Conservation (phyloP, 2,797 vertebrate genomes). For the Platyrinchus mystaceus region DNA sequence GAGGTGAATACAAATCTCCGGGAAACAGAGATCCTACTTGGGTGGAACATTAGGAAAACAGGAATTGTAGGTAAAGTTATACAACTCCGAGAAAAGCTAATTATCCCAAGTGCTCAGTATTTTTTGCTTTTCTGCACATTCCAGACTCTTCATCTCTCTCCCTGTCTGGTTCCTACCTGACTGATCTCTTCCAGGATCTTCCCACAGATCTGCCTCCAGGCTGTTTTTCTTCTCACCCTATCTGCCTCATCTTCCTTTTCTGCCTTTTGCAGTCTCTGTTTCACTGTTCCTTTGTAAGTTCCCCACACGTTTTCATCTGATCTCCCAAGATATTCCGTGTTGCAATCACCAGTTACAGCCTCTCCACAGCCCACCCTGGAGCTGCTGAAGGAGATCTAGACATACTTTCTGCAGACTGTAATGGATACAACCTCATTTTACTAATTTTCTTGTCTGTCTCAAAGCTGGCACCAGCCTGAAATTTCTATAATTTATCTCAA, state of each 20-base stretch:
- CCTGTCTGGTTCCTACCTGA: slow-evolving; percentile 29
- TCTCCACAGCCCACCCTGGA: slow-evolving; percentile 29
- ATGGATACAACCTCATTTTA: background rate
- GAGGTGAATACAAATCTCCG: background rate
- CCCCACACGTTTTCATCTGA: background rate
- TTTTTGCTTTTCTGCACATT: slow-evolving; percentile 55
- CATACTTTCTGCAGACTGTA: background rate
- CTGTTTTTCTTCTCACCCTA: slow-evolving; percentile 10
- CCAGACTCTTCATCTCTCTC: slow-evolving; percentile 34
- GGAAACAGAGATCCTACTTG: background rate
- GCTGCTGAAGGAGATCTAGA: slow-evolving; percentile 40
- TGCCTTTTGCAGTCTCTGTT: background rate
- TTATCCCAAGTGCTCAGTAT: background rate
- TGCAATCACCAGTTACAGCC: slow-evolving; percentile 3
- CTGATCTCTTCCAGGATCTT: slow-evolving; percentile 25
- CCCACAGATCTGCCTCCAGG: slow-evolving; percentile 16
- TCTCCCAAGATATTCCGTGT: background rate
- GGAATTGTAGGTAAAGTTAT: background rate
- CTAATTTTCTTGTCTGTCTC: slow-evolving; percentile 17
- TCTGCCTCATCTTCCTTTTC: slow-evolving; percentile 14
- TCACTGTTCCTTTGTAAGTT: background rate
- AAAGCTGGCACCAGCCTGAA: background rate
- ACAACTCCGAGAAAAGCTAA: background rate
- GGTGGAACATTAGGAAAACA: background rate
- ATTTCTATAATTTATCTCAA: background rate